These are phyloP conservation scores for Hybos culiciformis DNA, from an alignment of 2,888 invertebrate species.

Conservation along the genomic window DNA sequence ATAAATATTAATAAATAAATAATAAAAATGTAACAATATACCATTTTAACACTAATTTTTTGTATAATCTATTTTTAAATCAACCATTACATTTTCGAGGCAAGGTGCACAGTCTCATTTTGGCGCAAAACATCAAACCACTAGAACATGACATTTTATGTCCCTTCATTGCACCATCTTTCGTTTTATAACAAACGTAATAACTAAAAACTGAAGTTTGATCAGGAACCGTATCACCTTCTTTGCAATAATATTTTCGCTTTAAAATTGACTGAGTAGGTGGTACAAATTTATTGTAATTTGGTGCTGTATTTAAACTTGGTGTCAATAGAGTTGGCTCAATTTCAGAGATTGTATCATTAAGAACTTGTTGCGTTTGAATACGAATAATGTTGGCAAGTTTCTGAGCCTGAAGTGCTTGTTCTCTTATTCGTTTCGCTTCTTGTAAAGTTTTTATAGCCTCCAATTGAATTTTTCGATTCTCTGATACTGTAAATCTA, in stretches of 20 bases:
- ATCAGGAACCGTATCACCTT: conserved; percentile 38
- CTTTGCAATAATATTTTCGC: conserved; percentile 33
- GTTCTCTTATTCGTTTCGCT: conserved; percentile 26
- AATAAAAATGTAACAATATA: no score
- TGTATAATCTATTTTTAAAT: no score
- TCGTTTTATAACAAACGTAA: conserved; percentile 36
- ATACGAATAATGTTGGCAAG: conserved; percentile 25
- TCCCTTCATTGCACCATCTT: conserved; percentile 32
- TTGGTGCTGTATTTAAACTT: conserved; percentile 10
- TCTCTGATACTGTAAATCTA: conserved; percentile 24
- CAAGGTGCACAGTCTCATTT: conserved; percentile 35
- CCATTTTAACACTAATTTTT: no score
- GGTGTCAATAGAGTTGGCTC: conserved; percentile 3
- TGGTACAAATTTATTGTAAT: background rate
- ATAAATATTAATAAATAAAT: no score
- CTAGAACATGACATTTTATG: conserved; percentile 37
- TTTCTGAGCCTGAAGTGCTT: conserved; percentile 26
- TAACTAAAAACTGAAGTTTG: conserved; percentile 36
- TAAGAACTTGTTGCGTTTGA: conserved; percentile 7
- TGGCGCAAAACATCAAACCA: conserved; percentile 36
- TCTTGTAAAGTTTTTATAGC: conserved; percentile 28
- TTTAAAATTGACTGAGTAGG: conserved; percentile 18
- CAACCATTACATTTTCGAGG: conserved; percentile 30
- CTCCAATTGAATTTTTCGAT: conserved; percentile 27
- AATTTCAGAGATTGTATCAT: conserved; percentile 3